These are phyloP conservation scores for Columbina picui DNA, from an alignment of 2,113 vertebrate genomes.

Conservation along the genomic window DNA sequence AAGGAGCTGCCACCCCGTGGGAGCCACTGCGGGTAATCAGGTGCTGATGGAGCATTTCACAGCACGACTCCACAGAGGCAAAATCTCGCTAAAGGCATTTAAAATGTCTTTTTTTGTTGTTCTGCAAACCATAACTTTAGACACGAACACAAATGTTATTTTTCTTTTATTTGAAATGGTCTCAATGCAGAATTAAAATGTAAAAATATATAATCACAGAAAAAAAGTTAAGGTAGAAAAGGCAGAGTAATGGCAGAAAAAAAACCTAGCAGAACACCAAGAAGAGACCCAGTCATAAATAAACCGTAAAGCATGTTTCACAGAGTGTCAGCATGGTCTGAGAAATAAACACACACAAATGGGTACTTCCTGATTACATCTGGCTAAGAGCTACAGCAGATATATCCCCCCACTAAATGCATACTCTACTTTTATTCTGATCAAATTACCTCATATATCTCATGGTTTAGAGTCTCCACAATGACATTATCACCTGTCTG, in stretches of 20 bases:
- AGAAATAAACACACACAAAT: conserved; percentile 36
- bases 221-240: background rate
- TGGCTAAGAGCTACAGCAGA: conserved; percentile 51
- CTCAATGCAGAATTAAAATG: background rate
- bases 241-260: background rate
- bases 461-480: conserved; percentile 87
- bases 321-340: background rate
- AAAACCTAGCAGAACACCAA: conserved; percentile 17
- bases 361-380: conserved; percentile 41
- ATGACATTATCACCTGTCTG: conserved; percentile 85
- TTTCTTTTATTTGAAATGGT: background rate
- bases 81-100: background rate
- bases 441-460: conserved; percentile 85
- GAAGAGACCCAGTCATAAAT: conserved; percentile 3
- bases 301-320: conserved; percentile 11
- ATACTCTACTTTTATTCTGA: conserved; percentile 37
- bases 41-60: background rate
- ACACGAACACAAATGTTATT: background rate
- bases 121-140: background rate
- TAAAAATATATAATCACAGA: background rate
- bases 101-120: background rate
- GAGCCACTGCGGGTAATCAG: background rate
- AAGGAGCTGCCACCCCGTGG: background rate
- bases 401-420: conserved; percentile 30
- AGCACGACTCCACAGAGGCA: background rate